Evolutionary conservation across 2,113 vertebrate genomes (phyloP), one percentile per base, ranked within the genome.

Genomic region (Ophiodon elongatus): DNA sequence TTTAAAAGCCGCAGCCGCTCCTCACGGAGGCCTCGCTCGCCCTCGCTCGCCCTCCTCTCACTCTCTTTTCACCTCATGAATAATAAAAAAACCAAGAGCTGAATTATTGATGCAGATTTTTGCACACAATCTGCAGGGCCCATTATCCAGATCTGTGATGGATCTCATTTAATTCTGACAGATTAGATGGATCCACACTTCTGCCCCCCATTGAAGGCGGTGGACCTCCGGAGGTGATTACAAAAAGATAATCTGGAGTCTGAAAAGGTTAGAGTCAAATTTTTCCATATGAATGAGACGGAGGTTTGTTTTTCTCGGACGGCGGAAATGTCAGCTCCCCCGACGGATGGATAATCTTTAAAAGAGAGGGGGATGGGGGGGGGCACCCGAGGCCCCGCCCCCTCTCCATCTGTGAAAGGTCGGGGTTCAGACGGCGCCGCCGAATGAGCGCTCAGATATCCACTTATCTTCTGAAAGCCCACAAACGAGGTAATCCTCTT

Each of bases 31-130:
- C 8, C 50, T 23, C 50, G 2, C 47, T 21, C 8, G 0, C 2
- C 5, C n/a, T 14, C 4, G 4, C 10, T 27, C 8, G 2, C 52
- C 3, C 52, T 8, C 2, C 52, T n/a, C 13, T 21, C 37, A n/a
- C 35, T 50, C 82, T 0, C 82, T 39, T 39, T 39, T 39, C 1
- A 39, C 37, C 74, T 83, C 80, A 94, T 95, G 89, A 93, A 94
- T 95, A 94, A 94, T 94, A 79, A 76, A 77, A 73, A 94, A 85
- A 66, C n/a, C 43, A 0, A 39, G 0, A 41, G 45, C 82, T 94
- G 89, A 95, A 95, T 95, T 93, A 95, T 94, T 94, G 72, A 95
- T 93, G 73, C 88, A 94, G 91, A 94, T 95, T 94, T 95, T 95
- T 93, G 91, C 92, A 92, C 93, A 92, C 92, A 89, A 94, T 95